Percentiles rank a stretch among this genome's conserved stretches.
phyloP scores from a whole-genome alignment of 2,797 vertebrate genomes.

The Intellagama lesueurii region DNA sequence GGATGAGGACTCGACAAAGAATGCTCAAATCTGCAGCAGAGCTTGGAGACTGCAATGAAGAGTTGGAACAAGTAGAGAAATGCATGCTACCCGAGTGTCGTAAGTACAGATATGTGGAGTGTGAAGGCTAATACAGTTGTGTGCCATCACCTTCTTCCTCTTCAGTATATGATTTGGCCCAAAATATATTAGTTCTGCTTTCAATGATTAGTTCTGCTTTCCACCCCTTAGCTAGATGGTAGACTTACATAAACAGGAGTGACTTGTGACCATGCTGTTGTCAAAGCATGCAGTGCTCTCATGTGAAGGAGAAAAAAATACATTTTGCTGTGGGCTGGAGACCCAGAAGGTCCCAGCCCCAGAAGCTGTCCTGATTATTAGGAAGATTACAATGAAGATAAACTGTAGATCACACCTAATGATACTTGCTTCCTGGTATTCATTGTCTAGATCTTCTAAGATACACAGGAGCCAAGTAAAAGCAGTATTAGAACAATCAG shows the following conservation, averaged over 20 bases:
- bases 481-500: no score
- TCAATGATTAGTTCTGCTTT: no score
- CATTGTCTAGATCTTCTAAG: no score
- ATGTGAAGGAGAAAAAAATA: background rate
- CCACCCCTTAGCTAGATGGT: background rate
- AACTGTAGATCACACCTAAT: no score
- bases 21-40: slow-evolving; percentile 95
- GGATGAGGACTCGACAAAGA: slow-evolving; percentile 88
- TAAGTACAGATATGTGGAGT: slow-evolving; percentile 77
- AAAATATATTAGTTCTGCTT: no score
- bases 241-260: background rate
- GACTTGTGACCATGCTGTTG: no score
- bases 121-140: background rate
- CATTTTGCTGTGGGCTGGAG: no score
- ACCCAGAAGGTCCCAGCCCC: no score
- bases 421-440: no score
- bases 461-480: no score
- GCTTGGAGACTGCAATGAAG: slow-evolving; percentile 95
- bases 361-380: no score
- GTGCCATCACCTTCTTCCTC: background rate
- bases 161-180: background rate
- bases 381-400: no score
- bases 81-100: slow-evolving; percentile 99
- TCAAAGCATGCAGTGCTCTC: background rate
- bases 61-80: slow-evolving; percentile 97